phyloP scores from a whole-genome alignment of 2,113 vertebrate genomes.

The Lophotis ruficrista region DNA sequence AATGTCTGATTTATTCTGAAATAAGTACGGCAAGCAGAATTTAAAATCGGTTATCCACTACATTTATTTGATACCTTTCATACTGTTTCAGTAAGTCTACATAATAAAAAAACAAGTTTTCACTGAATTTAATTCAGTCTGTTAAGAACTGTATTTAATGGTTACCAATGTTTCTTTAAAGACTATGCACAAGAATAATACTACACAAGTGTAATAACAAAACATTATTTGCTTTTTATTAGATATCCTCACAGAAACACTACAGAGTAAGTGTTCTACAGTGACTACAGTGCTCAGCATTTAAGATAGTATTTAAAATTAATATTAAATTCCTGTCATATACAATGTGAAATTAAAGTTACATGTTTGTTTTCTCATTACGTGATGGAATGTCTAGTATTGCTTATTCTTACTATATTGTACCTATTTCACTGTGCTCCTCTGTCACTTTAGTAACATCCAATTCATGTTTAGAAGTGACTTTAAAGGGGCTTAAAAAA shows the following conservation, averaged over 20 bases:
- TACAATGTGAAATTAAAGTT: background rate
- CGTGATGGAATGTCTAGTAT: background rate
- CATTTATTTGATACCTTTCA: background rate
- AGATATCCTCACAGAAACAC: background rate
- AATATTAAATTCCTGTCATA: background rate
- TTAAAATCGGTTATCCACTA: background rate
- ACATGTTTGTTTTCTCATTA: background rate
- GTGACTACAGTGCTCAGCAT: background rate
- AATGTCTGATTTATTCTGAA: background rate
- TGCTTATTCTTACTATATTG: background rate
- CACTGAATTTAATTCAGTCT: background rate
- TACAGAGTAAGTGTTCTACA: background rate
- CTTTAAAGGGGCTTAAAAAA: background rate
- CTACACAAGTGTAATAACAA: background rate
- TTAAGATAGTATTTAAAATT: background rate
- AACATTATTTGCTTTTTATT: background rate
- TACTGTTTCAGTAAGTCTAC: background rate
- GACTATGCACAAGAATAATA: background rate
- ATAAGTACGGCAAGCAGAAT: background rate
- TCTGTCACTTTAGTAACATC: background rate
- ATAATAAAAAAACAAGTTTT: background rate
- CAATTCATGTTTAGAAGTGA: background rate
- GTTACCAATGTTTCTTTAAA: background rate
- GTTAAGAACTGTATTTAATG: background rate
- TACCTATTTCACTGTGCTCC: background rate